These are phyloP conservation scores for Steinernema khuongi DNA, from an alignment of 1,140 invertebrate species.

Conservation along the genomic window DNA sequence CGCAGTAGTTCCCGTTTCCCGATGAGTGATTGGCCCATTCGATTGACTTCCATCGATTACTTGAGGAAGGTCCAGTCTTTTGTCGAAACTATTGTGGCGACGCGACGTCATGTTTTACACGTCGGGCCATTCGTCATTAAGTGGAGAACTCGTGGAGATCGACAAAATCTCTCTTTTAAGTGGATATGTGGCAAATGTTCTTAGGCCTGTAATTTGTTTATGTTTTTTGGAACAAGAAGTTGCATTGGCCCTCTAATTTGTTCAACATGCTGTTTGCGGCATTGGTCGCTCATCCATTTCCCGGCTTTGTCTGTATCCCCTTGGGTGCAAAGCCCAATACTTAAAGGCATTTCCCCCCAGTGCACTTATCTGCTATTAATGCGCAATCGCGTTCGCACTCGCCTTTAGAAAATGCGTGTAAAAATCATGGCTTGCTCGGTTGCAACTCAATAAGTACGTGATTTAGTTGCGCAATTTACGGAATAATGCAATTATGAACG, in stretches of 20 bases:
- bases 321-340: not conserved
- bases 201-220: too few species aligned
- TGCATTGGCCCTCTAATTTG: too few species aligned
- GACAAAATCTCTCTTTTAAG: too few species aligned
- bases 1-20: not conserved
- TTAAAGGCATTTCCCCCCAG: not conserved
- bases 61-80: not conserved
- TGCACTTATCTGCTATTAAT: not conserved
- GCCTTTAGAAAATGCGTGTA: not conserved
- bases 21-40: constrained; percentile 12
- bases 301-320: too few species aligned
- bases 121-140: not conserved
- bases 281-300: too few species aligned
- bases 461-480: constrained; percentile 1
- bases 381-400: not conserved
- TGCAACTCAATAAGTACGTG: not conserved
- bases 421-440: not conserved
- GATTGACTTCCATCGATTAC: constrained; percentile 13
- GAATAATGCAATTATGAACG: not conserved
- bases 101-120: not conserved
- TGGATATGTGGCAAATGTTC: too few species aligned
- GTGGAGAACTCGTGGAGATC: too few species aligned
- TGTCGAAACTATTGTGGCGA: constrained; percentile 1
- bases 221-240: too few species aligned
- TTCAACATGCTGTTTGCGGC: too few species aligned